Evolutionary conservation across 2,888 invertebrate genomes (phyloP), one percentile per base, ranked within the genome.

Genomic region (Leptopilina syphax): DNA sequence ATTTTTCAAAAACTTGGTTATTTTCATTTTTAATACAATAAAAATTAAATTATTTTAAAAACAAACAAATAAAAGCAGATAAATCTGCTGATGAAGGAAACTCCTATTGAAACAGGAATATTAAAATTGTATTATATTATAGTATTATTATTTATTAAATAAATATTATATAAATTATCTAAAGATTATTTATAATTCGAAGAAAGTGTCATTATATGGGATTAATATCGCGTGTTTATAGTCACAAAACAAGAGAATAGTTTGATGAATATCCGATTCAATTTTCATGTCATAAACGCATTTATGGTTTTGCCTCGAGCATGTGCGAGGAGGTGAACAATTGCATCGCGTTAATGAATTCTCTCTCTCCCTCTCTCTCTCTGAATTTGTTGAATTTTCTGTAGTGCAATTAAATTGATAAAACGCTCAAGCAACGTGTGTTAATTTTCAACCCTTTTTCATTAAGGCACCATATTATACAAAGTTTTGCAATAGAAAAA

Each of bases 271-370:
- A 67, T 68, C 24, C 18, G 6, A 68, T 68, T 24, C 50, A 27
- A 27, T 68, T 50, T 68, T 12, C 18, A 68, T 68, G 50, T 68
- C 50, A 50, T 50, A 68, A 68, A 27, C 24, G 50, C 50, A 68
- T 47, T 67, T 18, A 68, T 47, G 67, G 50, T 50, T 68, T 50
- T 12, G 50, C 27, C 47, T 7, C 24, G 9, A 24, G 50, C 50
- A 12, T 47, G 50, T 34, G 34, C 34, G 34, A 34, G 34, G 34
- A 12, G 18, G 24, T 18, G 63, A 63, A 50, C 27, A 50, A 50
- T 68, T 50, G 18, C 24, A 68, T 24, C 24, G 6, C 7, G 47
- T 50, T 50, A 10, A 50, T 27, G 27, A 68, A 68, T 50, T 50
- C 27, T 50, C 18, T 47, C 34, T 34, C 34, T 34, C 34, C 34